Evolutionary conservation across 2,113 vertebrate genomes (phyloP).

Genomic region (Platycercus adscitus): DNA sequence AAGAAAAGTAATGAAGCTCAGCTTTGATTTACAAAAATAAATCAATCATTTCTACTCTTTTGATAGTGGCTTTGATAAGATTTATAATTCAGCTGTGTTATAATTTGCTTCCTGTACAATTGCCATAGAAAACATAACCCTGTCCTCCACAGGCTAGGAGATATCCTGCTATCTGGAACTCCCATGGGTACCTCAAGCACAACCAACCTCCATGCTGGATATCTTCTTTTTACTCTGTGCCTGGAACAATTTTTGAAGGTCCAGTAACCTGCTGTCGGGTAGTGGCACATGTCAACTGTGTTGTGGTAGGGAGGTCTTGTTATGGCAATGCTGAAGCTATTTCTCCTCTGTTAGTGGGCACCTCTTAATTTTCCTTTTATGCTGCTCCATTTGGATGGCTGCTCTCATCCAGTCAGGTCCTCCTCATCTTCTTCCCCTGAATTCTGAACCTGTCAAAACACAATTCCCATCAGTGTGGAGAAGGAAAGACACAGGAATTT

Average conservation of each 20-base stretch:
- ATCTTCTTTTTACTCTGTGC: neutral
- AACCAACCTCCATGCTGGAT: fast-evolving
- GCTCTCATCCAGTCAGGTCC: neutral
- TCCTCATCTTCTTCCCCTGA: neutral
- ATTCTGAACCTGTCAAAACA: neutral
- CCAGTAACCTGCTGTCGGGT: neutral
- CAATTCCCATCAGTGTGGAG: neutral
- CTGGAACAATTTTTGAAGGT: neutral
- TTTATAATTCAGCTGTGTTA: neutral
- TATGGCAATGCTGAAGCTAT: neutral
- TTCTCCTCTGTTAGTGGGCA: neutral
- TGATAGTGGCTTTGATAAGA: neutral
- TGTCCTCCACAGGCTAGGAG: neutral
- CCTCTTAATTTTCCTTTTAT: neutral
- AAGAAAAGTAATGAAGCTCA: constrained; percentile 27
- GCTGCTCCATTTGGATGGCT: neutral
- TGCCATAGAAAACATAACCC: neutral
- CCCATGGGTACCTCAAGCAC: too few species aligned
- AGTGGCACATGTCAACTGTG: neutral
- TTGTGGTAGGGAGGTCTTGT: neutral
- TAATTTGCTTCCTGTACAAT: neutral
- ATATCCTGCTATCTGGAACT: neutral
- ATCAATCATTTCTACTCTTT: neutral
- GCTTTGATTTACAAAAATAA: neutral
- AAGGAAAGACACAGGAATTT: neutral